These are phyloP conservation scores for Mesorhabditis belari DNA, from an alignment of 2,888 invertebrate genomes.

Conservation along the genomic window DNA sequence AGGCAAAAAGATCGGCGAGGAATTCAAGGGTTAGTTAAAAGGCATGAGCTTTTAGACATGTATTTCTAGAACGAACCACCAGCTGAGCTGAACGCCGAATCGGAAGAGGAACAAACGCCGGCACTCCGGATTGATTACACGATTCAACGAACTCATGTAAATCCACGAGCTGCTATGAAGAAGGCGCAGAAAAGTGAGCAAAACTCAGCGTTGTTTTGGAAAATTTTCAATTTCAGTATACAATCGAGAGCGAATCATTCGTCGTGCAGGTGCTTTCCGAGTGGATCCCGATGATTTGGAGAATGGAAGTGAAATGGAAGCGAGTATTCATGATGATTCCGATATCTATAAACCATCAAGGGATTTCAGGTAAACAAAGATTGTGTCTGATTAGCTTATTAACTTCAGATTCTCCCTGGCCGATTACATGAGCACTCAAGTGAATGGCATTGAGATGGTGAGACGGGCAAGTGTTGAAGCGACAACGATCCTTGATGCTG, in stretches of 20 bases:
- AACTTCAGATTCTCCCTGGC: constrained; percentile 22
- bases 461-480: background rate
- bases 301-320: constrained; percentile 17
- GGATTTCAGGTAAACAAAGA: constrained; percentile 8
- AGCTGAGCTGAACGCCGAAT: background rate
- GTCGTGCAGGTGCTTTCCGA: background rate
- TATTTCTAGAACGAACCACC: background rate
- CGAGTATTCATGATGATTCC: constrained; percentile 19
- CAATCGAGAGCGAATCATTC: background rate
- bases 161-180: background rate
- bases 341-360: constrained; percentile 23
- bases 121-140: background rate
- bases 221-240: background rate
- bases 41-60: background rate
- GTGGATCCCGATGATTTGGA: constrained; percentile 21
- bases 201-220: background rate
- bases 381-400: background rate
- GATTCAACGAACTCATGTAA: background rate
- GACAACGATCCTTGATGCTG: background rate
- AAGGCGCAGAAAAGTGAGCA: background rate
- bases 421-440: constrained; percentile 19
- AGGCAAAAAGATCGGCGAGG: background rate
- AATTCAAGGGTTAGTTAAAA: background rate
- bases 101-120: background rate
- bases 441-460: constrained; percentile 2